Base-by-base conservation (phyloP, 2,113 vertebrate species). In the Cochlearius cochlearius region DNA sequence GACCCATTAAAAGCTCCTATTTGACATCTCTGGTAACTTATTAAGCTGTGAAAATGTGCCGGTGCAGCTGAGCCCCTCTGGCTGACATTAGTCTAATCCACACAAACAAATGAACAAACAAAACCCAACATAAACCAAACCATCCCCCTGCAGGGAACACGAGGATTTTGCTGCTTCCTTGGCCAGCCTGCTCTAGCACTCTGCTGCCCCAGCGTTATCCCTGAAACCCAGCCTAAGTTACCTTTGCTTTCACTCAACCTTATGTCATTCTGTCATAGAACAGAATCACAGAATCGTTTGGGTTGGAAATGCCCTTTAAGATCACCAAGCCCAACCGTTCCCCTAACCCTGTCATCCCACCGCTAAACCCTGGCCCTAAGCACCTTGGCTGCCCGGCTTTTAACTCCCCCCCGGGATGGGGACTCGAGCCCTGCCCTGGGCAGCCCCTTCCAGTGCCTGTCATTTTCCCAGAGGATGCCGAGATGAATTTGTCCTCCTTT, bases 121-220 rank as follows among this genome's bases (percentile, higher is more conserved):
- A 43, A 63, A 27, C 0, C 47, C 34, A 43, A 10, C 60, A 11
- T 2, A 19, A 72, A 36, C 0, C 41, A 47, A 59, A 38, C 39
- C 32, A 34, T 3, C 15, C 8, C 23, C 53, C 27, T 12, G 22
- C 36, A 39, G 80, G 22, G 55, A 47, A 34, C n/a, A 79, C 7
- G 47, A 38, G 73, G 79, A 21, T 34, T 60, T 23, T 73, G n/a
- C 34, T 0, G 8, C 12, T 34, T 34, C 47, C 39, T 18, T 21
- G 66, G 67, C 53, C 53, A 10, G 66, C 26, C 39, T 41, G 63
- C n/a, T 59, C 19, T 5, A 13, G 41, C 10, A 1, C 15, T 26
- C 32, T 4, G 0, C 49, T 11, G 18, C 55, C 47, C n/a, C 1
- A 5, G 26, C 3, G 0, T 14, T 10, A 6, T 15, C 22, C 34